phyloP scores from a whole-genome alignment of 2,888 invertebrate genomes.

The Itoplectis maculator region DNA sequence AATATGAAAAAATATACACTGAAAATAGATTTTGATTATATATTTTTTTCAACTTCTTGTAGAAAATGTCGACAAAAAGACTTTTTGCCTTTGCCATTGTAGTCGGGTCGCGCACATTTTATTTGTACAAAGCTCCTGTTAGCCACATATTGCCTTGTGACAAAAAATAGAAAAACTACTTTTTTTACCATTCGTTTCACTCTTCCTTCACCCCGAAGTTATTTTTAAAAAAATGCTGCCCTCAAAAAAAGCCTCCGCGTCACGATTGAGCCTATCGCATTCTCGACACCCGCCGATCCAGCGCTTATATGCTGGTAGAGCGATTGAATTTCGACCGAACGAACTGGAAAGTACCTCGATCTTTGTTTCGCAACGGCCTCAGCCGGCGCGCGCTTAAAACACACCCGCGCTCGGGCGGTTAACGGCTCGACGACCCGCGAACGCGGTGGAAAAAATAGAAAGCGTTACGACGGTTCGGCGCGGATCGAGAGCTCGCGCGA shows the following conservation, averaged over 20 bases:
- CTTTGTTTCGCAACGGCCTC: slow-evolving; percentile 30
- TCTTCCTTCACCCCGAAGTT: background rate
- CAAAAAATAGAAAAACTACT: background rate
- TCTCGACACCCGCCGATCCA: background rate
- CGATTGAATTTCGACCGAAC: slow-evolving; percentile 30
- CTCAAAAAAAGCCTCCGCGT: background rate
- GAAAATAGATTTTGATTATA: background rate
- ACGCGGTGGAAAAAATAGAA: slow-evolving; percentile 45
- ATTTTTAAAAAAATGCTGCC: background rate
- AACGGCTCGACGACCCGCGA: slow-evolving; percentile 15
- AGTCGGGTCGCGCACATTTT: too few relatives aligned
- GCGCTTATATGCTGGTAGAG: slow-evolving; percentile 11
- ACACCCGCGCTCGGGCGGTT: slow-evolving; percentile 3
- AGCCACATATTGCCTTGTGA: too few relatives aligned
- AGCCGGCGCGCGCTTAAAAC: background rate
- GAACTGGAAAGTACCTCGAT: slow-evolving; percentile 21
- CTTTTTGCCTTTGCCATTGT: too few relatives aligned
- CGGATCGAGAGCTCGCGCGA: slow-evolving; percentile 22
- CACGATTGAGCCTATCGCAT: background rate
- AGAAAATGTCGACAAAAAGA: too few relatives aligned
- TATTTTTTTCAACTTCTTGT: too few relatives aligned
- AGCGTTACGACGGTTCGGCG: slow-evolving; percentile 52
- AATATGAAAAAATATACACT: background rate
- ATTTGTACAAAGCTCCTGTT: too few relatives aligned
- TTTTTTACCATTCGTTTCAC: background rate